Evolutionary conservation across 2,888 invertebrate species (phyloP).

Genomic region (Acronicta leporina): DNA sequence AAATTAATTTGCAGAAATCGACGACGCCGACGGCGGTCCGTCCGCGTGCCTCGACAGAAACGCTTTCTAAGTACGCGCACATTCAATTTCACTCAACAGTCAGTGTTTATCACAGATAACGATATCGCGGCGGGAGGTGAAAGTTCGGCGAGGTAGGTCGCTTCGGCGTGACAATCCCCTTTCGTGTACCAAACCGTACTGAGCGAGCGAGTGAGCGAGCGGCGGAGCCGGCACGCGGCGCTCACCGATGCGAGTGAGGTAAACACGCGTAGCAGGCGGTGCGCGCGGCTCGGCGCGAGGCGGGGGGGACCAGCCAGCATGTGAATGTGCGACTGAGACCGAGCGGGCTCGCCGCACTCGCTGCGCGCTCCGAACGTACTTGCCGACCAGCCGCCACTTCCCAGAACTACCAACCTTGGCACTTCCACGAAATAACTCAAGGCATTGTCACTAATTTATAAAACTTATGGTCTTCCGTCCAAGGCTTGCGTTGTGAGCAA

Average conservation of each 20-base stretch:
- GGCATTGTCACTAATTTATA: constrained; percentile 88
- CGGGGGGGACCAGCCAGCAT: constrained; percentile 54
- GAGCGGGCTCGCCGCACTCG: constrained; percentile 52
- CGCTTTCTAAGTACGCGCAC: constrained; percentile 83
- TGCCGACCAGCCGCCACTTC: constrained; percentile 77
- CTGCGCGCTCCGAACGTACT: constrained; percentile 57
- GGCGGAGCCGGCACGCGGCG: constrained; percentile 58
- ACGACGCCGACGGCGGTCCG: constrained; percentile 73
- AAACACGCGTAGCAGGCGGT: constrained; percentile 62
- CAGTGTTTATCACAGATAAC: constrained; percentile 83
- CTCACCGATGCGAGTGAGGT: constrained; percentile 58
- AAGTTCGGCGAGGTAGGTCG: constrained; percentile 78
- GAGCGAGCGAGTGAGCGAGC: constrained; percentile 40
- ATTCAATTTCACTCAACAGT: constrained; percentile 85
- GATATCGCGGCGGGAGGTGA: constrained; percentile 85
- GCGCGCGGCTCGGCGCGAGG: constrained; percentile 51
- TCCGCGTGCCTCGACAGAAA: constrained; percentile 78
- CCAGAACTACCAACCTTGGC: constrained; percentile 85
- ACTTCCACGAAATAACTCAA: constrained; percentile 85
- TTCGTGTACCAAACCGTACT: constrained; percentile 77
- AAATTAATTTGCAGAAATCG: constrained; percentile 87
- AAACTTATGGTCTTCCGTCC: constrained; percentile 82
- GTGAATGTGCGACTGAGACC: constrained; percentile 61
- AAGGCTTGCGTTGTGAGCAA: constrained; percentile 68
- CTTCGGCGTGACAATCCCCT: constrained; percentile 71